A percentile compares a stretch with the other conserved stretches of the same genome.
phyloP scores from a whole-genome alignment of 2,888 invertebrate genomes.

The Seira ritae region DNA sequence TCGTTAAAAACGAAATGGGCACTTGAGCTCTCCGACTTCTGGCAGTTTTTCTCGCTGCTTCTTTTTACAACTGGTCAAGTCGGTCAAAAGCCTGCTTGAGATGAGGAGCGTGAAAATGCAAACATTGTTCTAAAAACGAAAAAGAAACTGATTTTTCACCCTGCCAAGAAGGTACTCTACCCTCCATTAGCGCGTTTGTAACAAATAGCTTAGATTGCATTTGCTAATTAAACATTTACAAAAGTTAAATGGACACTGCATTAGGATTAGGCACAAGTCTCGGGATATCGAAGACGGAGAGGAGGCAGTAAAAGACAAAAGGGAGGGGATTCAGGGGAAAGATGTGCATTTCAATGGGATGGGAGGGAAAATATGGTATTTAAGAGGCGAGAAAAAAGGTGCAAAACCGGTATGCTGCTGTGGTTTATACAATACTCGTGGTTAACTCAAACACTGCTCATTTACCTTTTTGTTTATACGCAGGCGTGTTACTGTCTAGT shows the following conservation, averaged over 20 bases:
- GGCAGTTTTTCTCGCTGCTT: slow-evolving; percentile 14
- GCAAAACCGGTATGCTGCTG: slow-evolving; percentile 41
- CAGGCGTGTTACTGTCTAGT: slow-evolving; percentile 7
- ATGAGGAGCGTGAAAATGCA: too few relatives aligned
- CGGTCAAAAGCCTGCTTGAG: slow-evolving; percentile 22
- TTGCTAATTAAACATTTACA: slow-evolving; percentile 38
- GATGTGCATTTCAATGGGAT: slow-evolving; percentile 3
- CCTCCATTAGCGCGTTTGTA: background rate
- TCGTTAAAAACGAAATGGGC: background rate
- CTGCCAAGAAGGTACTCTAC: background rate
- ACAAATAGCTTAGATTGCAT: background rate
- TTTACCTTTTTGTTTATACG: slow-evolving; percentile 29
- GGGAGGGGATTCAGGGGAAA: background rate
- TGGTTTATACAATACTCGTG: too few relatives aligned
- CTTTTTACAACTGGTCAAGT: slow-evolving; percentile 3
- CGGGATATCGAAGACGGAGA: slow-evolving; percentile 15
- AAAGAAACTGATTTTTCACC: too few relatives aligned
- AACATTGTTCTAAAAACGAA: too few relatives aligned
- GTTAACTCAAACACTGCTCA: background rate
- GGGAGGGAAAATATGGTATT: slow-evolving; percentile 38
- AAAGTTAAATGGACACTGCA: slow-evolving; percentile 32
- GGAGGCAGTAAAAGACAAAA: slow-evolving; percentile 4
- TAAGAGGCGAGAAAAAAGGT: slow-evolving; percentile 51
- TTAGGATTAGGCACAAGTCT: too few relatives aligned
- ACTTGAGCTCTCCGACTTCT: background rate